Evolutionary conservation across 2,888 invertebrate genomes (phyloP).

Genomic region (Leptopilina myrica): DNA sequence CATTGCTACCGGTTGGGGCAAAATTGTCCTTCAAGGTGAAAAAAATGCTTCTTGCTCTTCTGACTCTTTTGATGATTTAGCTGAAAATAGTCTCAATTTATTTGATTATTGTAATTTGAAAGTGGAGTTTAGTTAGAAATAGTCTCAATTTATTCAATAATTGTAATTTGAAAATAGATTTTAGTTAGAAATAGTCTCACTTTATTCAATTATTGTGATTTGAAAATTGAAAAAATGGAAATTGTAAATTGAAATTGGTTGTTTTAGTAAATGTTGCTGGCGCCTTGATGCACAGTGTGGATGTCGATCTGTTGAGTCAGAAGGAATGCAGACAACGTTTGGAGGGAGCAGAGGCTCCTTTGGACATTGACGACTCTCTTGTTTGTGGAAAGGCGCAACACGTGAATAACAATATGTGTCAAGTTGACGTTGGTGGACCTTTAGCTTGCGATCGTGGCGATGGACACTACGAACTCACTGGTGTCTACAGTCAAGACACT

Average conservation of each 20-base stretch:
- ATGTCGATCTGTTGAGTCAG: constrained; percentile 82
- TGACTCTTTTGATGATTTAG: background rate
- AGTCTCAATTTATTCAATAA: too few relatives aligned
- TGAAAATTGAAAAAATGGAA: background rate
- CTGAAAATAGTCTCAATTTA: too few relatives aligned
- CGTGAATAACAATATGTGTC: constrained; percentile 85
- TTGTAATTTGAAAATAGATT: too few relatives aligned
- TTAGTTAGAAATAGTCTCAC: too few relatives aligned
- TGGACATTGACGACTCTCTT: constrained; percentile 81
- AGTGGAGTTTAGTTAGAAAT: too few relatives aligned
- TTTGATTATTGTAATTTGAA: too few relatives aligned
- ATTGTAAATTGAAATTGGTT: background rate
- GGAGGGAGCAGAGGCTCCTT: constrained; percentile 79
- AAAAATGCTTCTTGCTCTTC: background rate
- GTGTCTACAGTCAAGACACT: constrained; percentile 87
- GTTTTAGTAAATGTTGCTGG: constrained; percentile 85
- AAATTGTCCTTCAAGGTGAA: constrained; percentile 86
- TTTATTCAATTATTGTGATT: too few relatives aligned
- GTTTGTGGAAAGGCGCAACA: constrained; percentile 83
- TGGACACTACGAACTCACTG: constrained; percentile 84
- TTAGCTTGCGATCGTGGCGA: constrained; percentile 86
- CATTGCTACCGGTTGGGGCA: constrained; percentile 90
- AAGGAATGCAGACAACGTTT: constrained; percentile 81
- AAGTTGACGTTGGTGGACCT: constrained; percentile 89
- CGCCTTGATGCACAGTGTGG: constrained; percentile 86